phyloP scores from a whole-genome alignment of 2,888 invertebrate genomes.

The Congeria kusceri region DNA sequence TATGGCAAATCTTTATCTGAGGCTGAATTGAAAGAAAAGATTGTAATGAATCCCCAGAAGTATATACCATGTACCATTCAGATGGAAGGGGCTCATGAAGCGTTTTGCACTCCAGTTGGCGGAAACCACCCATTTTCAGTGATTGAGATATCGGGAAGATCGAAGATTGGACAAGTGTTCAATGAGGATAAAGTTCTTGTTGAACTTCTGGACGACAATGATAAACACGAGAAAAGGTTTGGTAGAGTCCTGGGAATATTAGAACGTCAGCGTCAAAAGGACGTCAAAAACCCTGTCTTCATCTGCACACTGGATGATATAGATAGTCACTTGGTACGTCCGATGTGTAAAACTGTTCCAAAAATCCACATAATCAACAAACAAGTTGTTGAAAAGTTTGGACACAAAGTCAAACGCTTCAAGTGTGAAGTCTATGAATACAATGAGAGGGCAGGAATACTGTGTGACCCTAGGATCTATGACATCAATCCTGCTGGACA shows the following conservation, averaged over 20 bases:
- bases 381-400: slow-evolving; percentile 17
- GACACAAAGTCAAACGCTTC: slow-evolving; percentile 26
- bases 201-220: slow-evolving; percentile 49
- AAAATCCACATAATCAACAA: slow-evolving; percentile 49
- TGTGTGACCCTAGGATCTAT: slow-evolving; percentile 15
- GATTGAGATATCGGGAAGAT: slow-evolving; percentile 67
- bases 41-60: slow-evolving; percentile 35
- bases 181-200: slow-evolving; percentile 69
- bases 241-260: slow-evolving; percentile 34
- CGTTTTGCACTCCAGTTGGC: slow-evolving; percentile 54
- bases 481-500: slow-evolving; percentile 50
- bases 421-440: slow-evolving; percentile 55
- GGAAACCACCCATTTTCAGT: slow-evolving; percentile 17
- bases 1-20: slow-evolving; percentile 14
- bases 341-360: slow-evolving; percentile 61
- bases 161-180: slow-evolving; percentile 66
- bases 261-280: slow-evolving; percentile 38
- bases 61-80: slow-evolving; percentile 60
- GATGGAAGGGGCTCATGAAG: slow-evolving; percentile 59
- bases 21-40: slow-evolving; percentile 10
- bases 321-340: slow-evolving; percentile 61
- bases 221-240: slow-evolving; percentile 27
- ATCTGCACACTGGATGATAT: slow-evolving; percentile 66
- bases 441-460: background rate
- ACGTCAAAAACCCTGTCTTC: slow-evolving; percentile 63